phyloP scores from a whole-genome alignment of 1,140 invertebrate species.

The Globodera ellingtonae region DNA sequence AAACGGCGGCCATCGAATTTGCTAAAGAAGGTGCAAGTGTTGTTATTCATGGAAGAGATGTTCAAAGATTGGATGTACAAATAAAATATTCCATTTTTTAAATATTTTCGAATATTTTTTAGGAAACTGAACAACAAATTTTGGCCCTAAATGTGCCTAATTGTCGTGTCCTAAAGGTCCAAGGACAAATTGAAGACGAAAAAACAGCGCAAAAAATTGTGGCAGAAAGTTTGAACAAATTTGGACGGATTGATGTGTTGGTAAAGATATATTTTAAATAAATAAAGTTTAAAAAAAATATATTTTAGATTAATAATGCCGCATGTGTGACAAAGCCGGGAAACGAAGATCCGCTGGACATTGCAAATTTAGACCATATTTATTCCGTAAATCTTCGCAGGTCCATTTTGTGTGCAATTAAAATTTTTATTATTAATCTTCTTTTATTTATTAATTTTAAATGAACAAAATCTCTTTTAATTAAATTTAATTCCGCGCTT shows the following conservation, averaged over 20 bases:
- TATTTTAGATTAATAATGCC: conserved; percentile 43
- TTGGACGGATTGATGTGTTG: conserved; percentile 43
- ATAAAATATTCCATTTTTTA: background rate
- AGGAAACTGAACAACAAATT: conserved; percentile 40
- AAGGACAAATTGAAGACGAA: conserved; percentile 29
- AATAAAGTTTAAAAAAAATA: conserved; percentile 6
- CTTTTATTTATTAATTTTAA: too few species aligned
- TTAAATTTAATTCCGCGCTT: too few species aligned
- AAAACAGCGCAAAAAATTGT: conserved; percentile 31
- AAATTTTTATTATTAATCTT: too few species aligned
- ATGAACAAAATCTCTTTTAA: too few species aligned
- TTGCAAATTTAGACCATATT: conserved; percentile 40
- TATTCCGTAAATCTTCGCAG: conserved; percentile 40
- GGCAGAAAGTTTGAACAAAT: conserved; percentile 38
- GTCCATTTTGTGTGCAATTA: background rate
- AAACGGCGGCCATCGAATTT: conserved; percentile 35
- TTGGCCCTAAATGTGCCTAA: conserved; percentile 28
- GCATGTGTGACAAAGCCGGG: conserved; percentile 19
- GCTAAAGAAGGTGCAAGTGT: conserved; percentile 38
- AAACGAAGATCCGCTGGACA: conserved; percentile 22
- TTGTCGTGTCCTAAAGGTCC: conserved; percentile 33
- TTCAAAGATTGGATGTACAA: conserved; percentile 21
- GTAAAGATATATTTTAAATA: conserved; percentile 9
- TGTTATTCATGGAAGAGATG: conserved; percentile 31
- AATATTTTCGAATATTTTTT: background rate